phyloP scores from a whole-genome alignment of 2,113 vertebrate genomes.

The Opisthocomus hoazin region DNA sequence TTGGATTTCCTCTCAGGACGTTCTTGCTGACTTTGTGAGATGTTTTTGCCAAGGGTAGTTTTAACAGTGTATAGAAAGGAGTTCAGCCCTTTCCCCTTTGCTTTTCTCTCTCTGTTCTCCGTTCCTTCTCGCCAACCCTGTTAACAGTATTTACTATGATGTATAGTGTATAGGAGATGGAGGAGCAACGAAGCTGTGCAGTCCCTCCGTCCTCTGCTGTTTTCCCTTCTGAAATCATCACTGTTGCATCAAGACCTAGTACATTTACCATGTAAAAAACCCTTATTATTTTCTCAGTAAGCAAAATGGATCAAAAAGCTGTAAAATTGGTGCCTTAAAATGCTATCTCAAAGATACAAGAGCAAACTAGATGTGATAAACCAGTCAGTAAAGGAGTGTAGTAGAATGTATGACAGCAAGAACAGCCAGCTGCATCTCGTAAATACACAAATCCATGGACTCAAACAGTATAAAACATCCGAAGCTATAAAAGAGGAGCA shows the following conservation, averaged over 20 bases:
- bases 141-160: neutral
- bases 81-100: neutral
- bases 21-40: neutral
- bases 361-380: neutral
- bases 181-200: neutral
- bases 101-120: neutral
- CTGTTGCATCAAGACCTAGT: neutral
- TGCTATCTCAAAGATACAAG: neutral
- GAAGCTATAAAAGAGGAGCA: neutral
- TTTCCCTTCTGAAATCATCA: neutral
- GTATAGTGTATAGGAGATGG: neutral
- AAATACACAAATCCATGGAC: neutral
- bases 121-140: neutral
- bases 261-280: neutral
- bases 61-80: neutral
- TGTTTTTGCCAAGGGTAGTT: neutral
- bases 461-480: neutral
- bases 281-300: neutral
- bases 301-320: neutral
- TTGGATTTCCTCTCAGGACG: neutral
- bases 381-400: neutral
- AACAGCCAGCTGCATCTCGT: neutral
- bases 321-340: slow-evolving; percentile 3
- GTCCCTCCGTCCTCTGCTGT: neutral
- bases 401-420: neutral